Base-by-base conservation (phyloP, 2,797 vertebrate species). In the Myiotriccus ornatus region DNA sequence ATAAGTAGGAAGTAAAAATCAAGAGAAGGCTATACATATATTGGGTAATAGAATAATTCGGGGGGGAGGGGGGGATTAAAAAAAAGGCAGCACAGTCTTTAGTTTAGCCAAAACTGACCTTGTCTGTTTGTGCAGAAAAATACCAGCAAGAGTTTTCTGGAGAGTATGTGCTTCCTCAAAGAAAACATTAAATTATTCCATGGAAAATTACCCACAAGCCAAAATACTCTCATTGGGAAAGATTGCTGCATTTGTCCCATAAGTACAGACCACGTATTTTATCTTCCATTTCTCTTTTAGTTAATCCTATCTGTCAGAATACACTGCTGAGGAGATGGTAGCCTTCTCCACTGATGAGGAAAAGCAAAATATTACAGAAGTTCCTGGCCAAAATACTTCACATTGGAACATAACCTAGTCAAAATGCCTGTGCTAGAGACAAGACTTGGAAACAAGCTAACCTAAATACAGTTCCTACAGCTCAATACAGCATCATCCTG, bases 191-290 rank as follows among this genome's bases (percentile, higher is more conserved):
- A 59, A 19, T 75, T 62, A 62, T 53, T 79, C 23, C 12, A 14
- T 22, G 20, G 18, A 63, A 79, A 76, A 82, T 47, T 79, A 56
- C 9, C 9, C 18, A 17, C 44, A 73, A 88, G 9, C 1, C 22
- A 65, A 85, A 92, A 53, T 39, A 43, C 3, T 57, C 13, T 3
- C 4, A 27, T 15, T 4, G 3, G 30, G 18, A 80, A 83, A 55
- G 15, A 20, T 10, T 32, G 5, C 6, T 92, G 15, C 0, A 0
- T 43, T 80, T 74, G 77, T n/a, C 12, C 18, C 17, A 12, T 27
- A 34, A 28, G 4, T 23, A 63, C 39, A 63, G 24, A 37, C 65
- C 39, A 47, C 18, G 15, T 59, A 22, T 8, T 70, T 74, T 43
- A 34, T 41, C 56, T 25, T 84, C 9, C 12, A 16, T 65, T 88